phyloP scores from a whole-genome alignment of 2,888 invertebrate species.

The Julus scandinavius region DNA sequence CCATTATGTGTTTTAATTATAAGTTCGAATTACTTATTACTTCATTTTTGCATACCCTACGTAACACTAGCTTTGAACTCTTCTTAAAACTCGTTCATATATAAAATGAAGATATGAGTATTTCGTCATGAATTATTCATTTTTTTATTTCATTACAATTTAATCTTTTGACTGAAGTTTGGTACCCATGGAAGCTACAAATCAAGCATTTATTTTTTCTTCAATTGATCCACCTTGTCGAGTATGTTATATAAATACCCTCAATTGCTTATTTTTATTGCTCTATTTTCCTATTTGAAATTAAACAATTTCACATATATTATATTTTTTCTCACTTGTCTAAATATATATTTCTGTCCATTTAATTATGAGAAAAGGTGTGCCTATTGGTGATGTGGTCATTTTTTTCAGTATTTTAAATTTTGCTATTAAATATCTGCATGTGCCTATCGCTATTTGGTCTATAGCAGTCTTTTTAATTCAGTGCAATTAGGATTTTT shows the following conservation, averaged over 20 bases:
- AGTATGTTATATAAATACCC: conserved; percentile 29
- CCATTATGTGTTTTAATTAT: not conserved
- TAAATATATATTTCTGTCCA: conserved; percentile 43
- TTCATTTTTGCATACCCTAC: not conserved
- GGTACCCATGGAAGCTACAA: conserved; percentile 1
- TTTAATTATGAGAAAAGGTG: conserved; percentile 50
- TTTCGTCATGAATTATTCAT: not conserved
- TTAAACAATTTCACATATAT: conserved; percentile 46
- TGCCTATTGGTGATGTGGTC: conserved; percentile 55
- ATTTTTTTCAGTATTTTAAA: conserved; percentile 54
- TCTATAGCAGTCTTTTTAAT: not conserved
- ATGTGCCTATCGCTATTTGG: conserved; percentile 50
- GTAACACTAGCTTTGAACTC: not conserved
- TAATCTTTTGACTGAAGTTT: conserved; percentile 31
- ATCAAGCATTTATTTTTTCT: not conserved
- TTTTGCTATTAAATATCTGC: conserved; percentile 57
- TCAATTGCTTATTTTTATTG: conserved; percentile 45
- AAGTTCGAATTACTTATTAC: not conserved
- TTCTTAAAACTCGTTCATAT: not conserved
- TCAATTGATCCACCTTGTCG: conserved; percentile 13
- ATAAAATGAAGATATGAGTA: not conserved
- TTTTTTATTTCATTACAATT: not conserved
- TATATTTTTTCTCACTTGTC: conserved; percentile 39
- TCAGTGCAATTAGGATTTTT: not conserved
- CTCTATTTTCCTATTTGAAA: conserved; percentile 45